Evolutionary conservation across 2,113 vertebrate species (phyloP).

Genomic region (Hemiprocne comata): DNA sequence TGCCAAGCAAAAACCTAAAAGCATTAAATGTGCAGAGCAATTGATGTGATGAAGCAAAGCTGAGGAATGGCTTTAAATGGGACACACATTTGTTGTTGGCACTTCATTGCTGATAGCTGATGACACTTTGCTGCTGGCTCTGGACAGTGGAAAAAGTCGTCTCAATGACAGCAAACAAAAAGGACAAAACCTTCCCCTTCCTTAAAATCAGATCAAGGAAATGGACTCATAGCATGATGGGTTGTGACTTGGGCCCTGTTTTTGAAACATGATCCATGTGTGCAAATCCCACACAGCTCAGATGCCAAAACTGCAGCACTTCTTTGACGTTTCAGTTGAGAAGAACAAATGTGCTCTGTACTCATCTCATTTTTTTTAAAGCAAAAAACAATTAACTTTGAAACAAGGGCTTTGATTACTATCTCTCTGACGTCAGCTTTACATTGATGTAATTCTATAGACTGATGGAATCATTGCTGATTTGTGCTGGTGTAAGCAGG

Average conservation of each 20-base stretch:
- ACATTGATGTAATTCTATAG: neutral
- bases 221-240: neutral
- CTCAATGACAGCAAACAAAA: neutral
- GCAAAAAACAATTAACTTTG: neutral
- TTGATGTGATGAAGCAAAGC: neutral
- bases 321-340: constrained; percentile 11
- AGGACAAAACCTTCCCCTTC: neutral
- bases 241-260: neutral
- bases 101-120: neutral
- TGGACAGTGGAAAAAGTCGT: neutral
- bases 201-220: neutral
- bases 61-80: neutral
- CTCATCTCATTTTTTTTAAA: neutral
- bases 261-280: neutral
- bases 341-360: constrained; percentile 16
- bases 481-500: neutral
- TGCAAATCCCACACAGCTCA: neutral
- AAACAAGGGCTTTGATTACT: constrained; percentile 21
- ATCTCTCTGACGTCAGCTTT: neutral
- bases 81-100: neutral
- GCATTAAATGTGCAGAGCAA: neutral
- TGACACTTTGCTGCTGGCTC: neutral
- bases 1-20: neutral
- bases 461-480: neutral
- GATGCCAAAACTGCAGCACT: neutral